Conservation (phyloP, 1,140 invertebrate genomes). For the Drosophila ambigua region DNA sequence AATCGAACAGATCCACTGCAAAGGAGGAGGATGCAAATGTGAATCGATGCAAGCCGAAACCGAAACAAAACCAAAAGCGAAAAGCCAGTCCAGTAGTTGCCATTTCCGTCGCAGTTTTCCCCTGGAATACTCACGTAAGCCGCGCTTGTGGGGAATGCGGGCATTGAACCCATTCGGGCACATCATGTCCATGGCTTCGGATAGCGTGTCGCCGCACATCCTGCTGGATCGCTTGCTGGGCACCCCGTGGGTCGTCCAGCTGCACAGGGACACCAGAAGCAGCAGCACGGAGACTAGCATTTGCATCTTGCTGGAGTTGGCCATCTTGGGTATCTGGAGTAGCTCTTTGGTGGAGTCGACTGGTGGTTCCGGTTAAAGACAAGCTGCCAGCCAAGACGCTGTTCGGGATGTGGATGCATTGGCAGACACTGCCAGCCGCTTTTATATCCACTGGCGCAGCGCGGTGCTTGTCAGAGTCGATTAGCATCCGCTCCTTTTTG, state of each 20-base stretch:
- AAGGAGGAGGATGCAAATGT: not conserved
- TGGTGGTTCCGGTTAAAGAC: conserved; percentile 2
- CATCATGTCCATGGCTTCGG: conserved; percentile 11
- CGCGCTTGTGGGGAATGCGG: conserved; percentile 32
- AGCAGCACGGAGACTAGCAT: conserved; percentile 22
- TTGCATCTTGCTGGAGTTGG: conserved; percentile 16
- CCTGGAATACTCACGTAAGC: conserved; percentile 36
- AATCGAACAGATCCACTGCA: conserved; percentile 61
- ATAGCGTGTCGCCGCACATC: conserved; percentile 29
- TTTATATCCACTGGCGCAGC: conserved; percentile 49
- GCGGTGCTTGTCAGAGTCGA: conserved; percentile 46
- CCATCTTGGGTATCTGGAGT: conserved; percentile 12
- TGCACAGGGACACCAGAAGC: conserved; percentile 20
- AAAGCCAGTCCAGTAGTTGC: not conserved
- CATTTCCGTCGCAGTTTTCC: too few species aligned
- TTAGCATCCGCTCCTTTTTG: conserved; percentile 36
- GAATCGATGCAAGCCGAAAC: not conserved
- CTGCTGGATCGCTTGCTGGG: conserved; percentile 6
- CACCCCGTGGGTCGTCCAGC: conserved; percentile 16
- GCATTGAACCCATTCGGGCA: conserved; percentile 25
- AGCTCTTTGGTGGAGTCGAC: too few species aligned
- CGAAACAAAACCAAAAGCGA: not conserved
- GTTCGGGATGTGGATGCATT: conserved; percentile 48
- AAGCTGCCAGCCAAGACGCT: conserved; percentile 13
- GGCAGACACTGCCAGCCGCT: conserved; percentile 3